These are phyloP conservation scores for Philhelius pedissequus DNA, from an alignment of 2,888 invertebrate genomes.

Conservation along the genomic window DNA sequence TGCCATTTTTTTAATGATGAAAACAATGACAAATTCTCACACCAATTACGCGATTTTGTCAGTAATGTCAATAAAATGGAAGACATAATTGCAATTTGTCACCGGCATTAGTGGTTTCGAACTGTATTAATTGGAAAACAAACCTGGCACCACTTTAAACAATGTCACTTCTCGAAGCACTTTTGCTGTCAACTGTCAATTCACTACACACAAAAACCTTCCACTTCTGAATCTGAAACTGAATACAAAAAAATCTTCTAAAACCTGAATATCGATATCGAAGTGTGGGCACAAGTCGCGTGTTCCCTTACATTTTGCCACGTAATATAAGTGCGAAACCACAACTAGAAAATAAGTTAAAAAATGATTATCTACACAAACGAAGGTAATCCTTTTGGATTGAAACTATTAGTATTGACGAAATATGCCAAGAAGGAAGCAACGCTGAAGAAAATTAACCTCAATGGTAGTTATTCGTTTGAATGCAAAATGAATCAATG, in stretches of 20 bases:
- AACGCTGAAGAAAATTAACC: slow-evolving; percentile 81
- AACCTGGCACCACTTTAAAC: background rate
- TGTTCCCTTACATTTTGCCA: slow-evolving; percentile 41
- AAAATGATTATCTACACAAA: slow-evolving; percentile 86
- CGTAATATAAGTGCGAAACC: slow-evolving; percentile 36
- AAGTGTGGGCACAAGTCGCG: slow-evolving; percentile 22
- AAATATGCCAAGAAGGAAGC: slow-evolving; percentile 83
- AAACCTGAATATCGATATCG: no score
- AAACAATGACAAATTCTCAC: no score
- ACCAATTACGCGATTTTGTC: no score
- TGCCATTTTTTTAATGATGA: no score
- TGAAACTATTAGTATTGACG: slow-evolving; percentile 86
- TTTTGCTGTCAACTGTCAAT: background rate
- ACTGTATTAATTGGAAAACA: background rate
- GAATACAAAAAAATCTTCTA: slow-evolving; percentile 14
- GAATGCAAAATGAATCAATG: background rate
- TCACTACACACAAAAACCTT: background rate
- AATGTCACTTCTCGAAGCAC: background rate
- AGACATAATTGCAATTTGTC: no score
- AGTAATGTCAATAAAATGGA: no score
- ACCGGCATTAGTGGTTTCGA: no score
- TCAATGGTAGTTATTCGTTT: slow-evolving; percentile 81
- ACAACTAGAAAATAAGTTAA: background rate
- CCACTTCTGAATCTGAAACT: no score
- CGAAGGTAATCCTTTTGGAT: slow-evolving; percentile 86